Evolutionary conservation across 2,797 vertebrate species (phyloP), one percentile per base, ranked within the genome.

Genomic region (Chaenodraco wilsoni): DNA sequence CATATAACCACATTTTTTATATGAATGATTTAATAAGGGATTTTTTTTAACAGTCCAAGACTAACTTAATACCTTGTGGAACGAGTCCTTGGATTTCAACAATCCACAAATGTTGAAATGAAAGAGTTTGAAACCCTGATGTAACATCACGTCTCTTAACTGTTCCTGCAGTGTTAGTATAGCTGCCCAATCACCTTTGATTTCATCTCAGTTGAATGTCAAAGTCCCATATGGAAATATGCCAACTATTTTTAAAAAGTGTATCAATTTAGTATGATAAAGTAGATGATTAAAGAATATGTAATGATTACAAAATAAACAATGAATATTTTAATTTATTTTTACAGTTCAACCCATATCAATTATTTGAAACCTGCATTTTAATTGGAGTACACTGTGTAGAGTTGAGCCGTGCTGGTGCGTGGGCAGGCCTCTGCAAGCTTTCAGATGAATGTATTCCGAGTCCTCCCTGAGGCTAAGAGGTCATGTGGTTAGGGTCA

Each of bases 401-500:
- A 16, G 31, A 52, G 59, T 33, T 43, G 33, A 56, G 2, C 64
- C 65, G 37, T 57, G n/a, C 37, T 71, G 57, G 40, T 21, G 67
- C 49, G 62, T 54, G 50, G 44, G 19, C 71, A 73, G 71, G 83
- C 49, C 74, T 74, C 68, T 64, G 65, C 71, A 72, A 51, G 64
- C 51, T 23, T 52, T 64, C 41, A 59, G 46, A 50, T 81, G 16
- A 54, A 62, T 61, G 48, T 37, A 44, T 12, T 67, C 62, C 44
- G 62, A 27, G 68, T 72, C 33, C 40, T 55, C 58, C 81, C 58
- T 73, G 5, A 52, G 51, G 73, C 69, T 58, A 33, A 58, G 31
- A 79, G 58, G 81, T 85, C 74, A 65, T 46, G 65, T 82, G 78
- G 61, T 76, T 79, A 68, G 51, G 68, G 48, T 87, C 62, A 78